Conservation (phyloP, 2,113 vertebrate species). For the Eidolon helvum region DNA sequence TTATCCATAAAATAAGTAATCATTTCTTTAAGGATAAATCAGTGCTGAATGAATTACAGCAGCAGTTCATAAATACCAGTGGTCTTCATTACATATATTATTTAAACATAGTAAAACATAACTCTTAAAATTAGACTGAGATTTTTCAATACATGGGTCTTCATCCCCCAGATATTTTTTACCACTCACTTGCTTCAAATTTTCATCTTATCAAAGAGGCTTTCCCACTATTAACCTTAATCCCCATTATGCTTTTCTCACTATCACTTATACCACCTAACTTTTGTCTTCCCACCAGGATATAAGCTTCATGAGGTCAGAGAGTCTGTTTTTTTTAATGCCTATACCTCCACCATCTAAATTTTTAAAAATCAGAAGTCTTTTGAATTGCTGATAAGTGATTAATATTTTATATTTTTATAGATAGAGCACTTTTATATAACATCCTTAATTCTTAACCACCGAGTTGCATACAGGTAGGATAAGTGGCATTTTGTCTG, state of each 20-base stretch:
- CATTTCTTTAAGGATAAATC: not conserved
- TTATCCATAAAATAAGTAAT: not conserved
- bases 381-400: not conserved
- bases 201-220: not conserved
- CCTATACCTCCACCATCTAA: not conserved
- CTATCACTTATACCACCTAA: not conserved
- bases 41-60: not conserved
- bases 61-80: not conserved
- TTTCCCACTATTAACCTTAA: not conserved
- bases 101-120: not conserved
- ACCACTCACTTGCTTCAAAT: not conserved
- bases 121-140: not conserved
- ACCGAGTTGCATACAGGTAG: not conserved
- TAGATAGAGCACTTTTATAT: not conserved
- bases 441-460: not conserved
- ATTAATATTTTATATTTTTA: not conserved
- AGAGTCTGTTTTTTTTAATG: not conserved
- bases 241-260: not conserved
- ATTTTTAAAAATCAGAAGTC: not conserved
- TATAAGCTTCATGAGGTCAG: constrained; percentile 2
- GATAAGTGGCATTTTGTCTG: not conserved
- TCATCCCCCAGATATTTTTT: not conserved
- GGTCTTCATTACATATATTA: not conserved
- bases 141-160: not conserved
- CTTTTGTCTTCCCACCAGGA: not conserved